phyloP scores from a whole-genome alignment of 2,113 vertebrate species.

The Pedionomus torquatus region DNA sequence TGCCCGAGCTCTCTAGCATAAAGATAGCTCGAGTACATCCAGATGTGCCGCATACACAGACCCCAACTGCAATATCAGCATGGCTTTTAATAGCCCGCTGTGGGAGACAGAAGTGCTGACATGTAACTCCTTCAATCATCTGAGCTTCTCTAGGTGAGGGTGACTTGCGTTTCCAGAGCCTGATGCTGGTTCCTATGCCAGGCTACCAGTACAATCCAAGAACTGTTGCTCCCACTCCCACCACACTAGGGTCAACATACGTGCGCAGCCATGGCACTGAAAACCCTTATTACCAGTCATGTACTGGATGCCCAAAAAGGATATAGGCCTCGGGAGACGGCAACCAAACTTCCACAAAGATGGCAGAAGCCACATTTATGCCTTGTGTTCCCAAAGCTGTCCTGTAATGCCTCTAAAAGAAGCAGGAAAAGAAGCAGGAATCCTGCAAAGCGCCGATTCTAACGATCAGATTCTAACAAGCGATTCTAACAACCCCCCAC shows the following conservation, averaged over 20 bases:
- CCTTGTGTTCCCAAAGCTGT: not conserved
- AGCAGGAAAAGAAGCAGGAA: not conserved
- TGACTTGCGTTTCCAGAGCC: not conserved
- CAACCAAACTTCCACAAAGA: not conserved
- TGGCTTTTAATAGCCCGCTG: conserved; percentile 11
- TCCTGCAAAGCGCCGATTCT: not conserved
- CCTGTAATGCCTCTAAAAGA: not conserved
- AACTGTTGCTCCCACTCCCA: not conserved
- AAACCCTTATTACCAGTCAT: not conserved
- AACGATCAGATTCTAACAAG: no score
- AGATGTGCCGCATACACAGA: not conserved
- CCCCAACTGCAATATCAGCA: conserved; percentile 14
- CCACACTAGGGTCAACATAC: not conserved
- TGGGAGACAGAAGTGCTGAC: conserved; percentile 30
- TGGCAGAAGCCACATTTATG: not conserved
- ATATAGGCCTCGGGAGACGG: not conserved
- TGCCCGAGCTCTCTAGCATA: not conserved
- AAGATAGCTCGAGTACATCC: conserved; percentile 31
- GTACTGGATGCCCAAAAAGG: not conserved
- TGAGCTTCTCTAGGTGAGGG: not conserved
- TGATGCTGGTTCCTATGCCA: not conserved
- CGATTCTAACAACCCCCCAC: no score
- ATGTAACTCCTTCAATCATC: not conserved
- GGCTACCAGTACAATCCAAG: not conserved
- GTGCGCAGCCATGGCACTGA: fast-evolving